Evolutionary conservation across 2,888 invertebrate species (phyloP), one percentile per base, ranked within the genome.

Genomic region (Machimus atricapillus): DNA sequence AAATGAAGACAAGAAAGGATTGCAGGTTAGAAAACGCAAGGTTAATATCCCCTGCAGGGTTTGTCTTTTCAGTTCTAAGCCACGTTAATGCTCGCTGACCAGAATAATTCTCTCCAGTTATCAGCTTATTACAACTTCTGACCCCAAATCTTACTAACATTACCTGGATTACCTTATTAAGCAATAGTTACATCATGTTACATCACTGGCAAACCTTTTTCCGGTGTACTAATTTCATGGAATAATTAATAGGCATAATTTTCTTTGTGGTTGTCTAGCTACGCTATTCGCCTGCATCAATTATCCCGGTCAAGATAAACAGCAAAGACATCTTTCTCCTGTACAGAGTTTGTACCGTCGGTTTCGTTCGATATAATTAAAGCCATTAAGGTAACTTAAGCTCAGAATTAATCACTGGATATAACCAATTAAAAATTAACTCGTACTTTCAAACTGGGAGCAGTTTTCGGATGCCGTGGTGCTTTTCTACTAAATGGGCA

Each of bases 371-470:
- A 86, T 52, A 87, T 82, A 87, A 87, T 87, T 87, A 76, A 52
- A 82, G 46, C 34, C 82, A 87, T 87, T 87, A 87, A 87, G 87
- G 82, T 82, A 86, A 46, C 73, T 87, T 31, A 82, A 82, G 82
- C 74, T 43, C 23, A 43, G 34, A 74, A 87, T 87, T 82, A 87
- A 87, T 87, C 87, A 88, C 86, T 66, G 87, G 76, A 85, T 87
- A 88, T 88, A 88, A 88, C 87, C 87, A 87, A 88, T 88, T 88
- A 88, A 87, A 88, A 88, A 87, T 88, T 88, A 88, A 88, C 87
- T 87, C 66, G 66, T 66, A 23, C 66, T 66, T 66, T 23, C 27
- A 19, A 23, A 19, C 66, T 66, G 23, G 66, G 52, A 66, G 66
- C 66, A 66, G 52, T 52, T 66, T 56, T 66, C 66, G 23, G 66